A percentile compares a stretch with the other conserved stretches of the same genome.
Evolutionary conservation across 2,888 invertebrate genomes (phyloP).

Genomic region (Liposcelis brunnea): DNA sequence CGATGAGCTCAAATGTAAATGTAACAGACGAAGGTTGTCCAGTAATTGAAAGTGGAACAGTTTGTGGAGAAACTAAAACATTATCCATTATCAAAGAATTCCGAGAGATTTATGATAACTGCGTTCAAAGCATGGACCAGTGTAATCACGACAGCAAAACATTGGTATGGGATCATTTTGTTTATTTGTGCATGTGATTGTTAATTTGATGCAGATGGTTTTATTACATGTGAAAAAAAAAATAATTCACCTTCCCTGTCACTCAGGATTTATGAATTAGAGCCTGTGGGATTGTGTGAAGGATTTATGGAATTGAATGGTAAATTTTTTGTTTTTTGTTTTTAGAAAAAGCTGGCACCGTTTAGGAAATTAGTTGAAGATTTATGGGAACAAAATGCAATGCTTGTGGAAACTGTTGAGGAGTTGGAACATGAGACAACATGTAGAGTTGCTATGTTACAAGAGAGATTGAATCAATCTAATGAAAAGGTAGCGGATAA

Average conservation of each 20-base stretch:
- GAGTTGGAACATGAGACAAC: conserved; percentile 49
- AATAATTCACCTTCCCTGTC: no score
- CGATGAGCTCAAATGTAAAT: no score
- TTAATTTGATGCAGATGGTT: no score
- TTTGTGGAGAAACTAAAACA: no score
- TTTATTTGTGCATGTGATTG: no score
- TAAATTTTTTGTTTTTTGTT: conserved; percentile 11
- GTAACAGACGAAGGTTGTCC: no score
- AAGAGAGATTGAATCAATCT: conserved; percentile 32
- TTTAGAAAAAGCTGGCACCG: conserved; percentile 43
- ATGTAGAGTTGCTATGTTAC: conserved; percentile 34
- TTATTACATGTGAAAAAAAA: no score
- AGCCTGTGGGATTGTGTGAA: not conserved
- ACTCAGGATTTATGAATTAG: not conserved
- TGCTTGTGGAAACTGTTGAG: conserved; percentile 45
- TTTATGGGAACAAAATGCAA: conserved; percentile 46
- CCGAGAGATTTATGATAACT: conserved; percentile 40
- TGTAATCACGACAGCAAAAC: conserved; percentile 22
- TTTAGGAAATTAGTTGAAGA: conserved; percentile 48
- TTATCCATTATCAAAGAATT: conserved; percentile 36
- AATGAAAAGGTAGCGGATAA: conserved; percentile 5
- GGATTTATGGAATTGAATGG: not conserved
- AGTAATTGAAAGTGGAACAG: no score
- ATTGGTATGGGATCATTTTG: no score
- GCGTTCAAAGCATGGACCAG: conserved; percentile 37